Percentiles rank a stretch among this genome's conserved stretches.
Evolutionary conservation across 2,888 invertebrate genomes (phyloP).

Genomic region (Drosophila longiperda): DNA sequence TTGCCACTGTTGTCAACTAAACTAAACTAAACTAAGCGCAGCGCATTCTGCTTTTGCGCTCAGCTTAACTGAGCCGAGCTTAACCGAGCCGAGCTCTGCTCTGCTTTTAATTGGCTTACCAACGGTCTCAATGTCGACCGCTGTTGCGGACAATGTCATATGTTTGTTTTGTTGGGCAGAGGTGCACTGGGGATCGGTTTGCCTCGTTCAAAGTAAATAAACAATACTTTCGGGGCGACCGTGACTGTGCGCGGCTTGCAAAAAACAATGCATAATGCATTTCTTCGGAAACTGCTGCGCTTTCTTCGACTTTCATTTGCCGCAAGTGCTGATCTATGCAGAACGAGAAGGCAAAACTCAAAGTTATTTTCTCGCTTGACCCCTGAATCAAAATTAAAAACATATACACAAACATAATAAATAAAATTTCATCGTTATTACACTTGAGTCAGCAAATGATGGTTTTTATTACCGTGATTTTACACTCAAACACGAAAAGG

Average conservation of each 20-base stretch:
- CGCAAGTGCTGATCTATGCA: slow-evolving; percentile 66
- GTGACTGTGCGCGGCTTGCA: slow-evolving; percentile 84
- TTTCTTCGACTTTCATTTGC: slow-evolving; percentile 74
- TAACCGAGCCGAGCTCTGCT: slow-evolving; percentile 20
- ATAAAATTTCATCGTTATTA: not conserved
- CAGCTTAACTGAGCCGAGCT: slow-evolving; percentile 23
- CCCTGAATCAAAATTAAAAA: slow-evolving; percentile 54
- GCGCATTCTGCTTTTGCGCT: slow-evolving; percentile 33
- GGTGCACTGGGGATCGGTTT: not conserved
- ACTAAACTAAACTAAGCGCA: slow-evolving; percentile 64
- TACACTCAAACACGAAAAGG: not conserved
- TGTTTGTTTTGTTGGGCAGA: slow-evolving; percentile 5
- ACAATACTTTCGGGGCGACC: slow-evolving; percentile 73
- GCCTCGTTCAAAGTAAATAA: slow-evolving; percentile 57
- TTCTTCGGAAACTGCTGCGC: slow-evolving; percentile 70
- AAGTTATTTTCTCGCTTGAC: slow-evolving; percentile 66
- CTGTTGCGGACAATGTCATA: slow-evolving; percentile 80
- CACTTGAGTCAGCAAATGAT: slow-evolving; percentile 34
- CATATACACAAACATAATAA: slow-evolving; percentile 1
- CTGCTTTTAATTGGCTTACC: slow-evolving; percentile 57
- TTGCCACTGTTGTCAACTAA: slow-evolving; percentile 46
- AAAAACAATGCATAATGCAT: slow-evolving; percentile 65
- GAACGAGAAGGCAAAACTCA: slow-evolving; percentile 71
- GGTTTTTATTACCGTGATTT: slow-evolving; percentile 17
- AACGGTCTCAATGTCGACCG: slow-evolving; percentile 53